phyloP scores from a whole-genome alignment of 2,113 vertebrate species.

The Phaethornis superciliosus region DNA sequence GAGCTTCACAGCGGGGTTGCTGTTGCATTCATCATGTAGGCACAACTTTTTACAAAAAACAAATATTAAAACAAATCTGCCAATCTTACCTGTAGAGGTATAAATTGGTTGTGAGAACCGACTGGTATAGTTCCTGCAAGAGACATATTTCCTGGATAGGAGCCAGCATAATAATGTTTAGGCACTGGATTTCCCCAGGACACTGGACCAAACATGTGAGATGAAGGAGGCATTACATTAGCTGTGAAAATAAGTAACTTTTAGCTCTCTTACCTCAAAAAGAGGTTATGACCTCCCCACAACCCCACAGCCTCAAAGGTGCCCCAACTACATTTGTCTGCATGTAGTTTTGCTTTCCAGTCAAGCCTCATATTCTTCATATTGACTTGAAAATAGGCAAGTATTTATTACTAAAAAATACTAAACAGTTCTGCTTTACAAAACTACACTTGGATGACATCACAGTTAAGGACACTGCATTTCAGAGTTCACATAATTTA shows the following conservation, averaged over 20 bases:
- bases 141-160: slow-evolving; percentile 79
- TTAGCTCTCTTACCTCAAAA: not conserved
- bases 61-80: not conserved
- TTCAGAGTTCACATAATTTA: not conserved
- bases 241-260: slow-evolving; percentile 62
- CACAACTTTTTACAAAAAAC: not conserved
- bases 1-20: not conserved
- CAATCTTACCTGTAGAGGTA: slow-evolving; percentile 89
- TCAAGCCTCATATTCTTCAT: not conserved
- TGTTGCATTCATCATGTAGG: not conserved
- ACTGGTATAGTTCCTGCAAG: slow-evolving; percentile 74
- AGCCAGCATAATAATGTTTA: slow-evolving; percentile 83
- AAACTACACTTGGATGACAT: not conserved
- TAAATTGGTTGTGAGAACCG: slow-evolving; percentile 93
- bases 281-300: not conserved
- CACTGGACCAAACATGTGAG: slow-evolving; percentile 80
- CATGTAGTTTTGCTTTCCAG: not conserved
- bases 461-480: not conserved
- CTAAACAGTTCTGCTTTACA: not conserved
- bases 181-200: slow-evolving; percentile 84
- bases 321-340: not conserved
- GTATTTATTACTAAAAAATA: not conserved
- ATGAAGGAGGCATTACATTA: slow-evolving; percentile 82
- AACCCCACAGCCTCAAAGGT: not conserved
- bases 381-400: not conserved